Evolutionary conservation across 37 sponge, comb jelly and placozoan genomes (phyloP).

Genomic region (Beroe ovata): DNA sequence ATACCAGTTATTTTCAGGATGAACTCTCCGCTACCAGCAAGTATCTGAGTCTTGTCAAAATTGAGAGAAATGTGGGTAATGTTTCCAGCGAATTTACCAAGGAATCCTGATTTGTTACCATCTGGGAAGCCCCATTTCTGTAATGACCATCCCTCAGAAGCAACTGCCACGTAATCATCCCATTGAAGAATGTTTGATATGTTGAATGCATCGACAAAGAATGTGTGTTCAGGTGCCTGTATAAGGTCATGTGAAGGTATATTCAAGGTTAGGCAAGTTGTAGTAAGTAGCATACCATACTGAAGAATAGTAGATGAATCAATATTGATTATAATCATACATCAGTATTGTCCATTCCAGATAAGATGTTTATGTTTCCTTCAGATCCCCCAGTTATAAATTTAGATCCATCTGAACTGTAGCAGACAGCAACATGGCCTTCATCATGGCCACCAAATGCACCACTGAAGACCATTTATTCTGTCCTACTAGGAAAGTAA

Average conservation of each 20-base stretch:
- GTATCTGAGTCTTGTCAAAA: background rate
- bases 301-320: too few species aligned
- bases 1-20: conserved; percentile 44
- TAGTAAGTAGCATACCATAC: too few species aligned
- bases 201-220: conserved; percentile 38
- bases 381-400: conserved; percentile 35
- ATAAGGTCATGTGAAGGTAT: too few species aligned
- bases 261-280: too few species aligned
- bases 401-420: background rate
- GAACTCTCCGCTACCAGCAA: conserved; percentile 55
- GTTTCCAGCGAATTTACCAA: conserved; percentile 33
- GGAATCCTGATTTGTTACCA: conserved; percentile 17
- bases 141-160: conserved; percentile 44
- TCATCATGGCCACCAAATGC: conserved; percentile 18
- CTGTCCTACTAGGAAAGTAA: too few species aligned
- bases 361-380: conserved; percentile 28
- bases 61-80: conserved; percentile 39
- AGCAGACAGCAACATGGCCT: conserved; percentile 36
- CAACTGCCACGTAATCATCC: conserved; percentile 6
- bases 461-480: conserved; percentile 30
- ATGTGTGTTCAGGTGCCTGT: conserved; percentile 21
- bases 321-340: background rate
- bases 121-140: conserved; percentile 60
- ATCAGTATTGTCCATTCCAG: background rate
- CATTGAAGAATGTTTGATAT: background rate